phyloP scores from a whole-genome alignment of 1,140 invertebrate species.

The Eueides isabella region DNA sequence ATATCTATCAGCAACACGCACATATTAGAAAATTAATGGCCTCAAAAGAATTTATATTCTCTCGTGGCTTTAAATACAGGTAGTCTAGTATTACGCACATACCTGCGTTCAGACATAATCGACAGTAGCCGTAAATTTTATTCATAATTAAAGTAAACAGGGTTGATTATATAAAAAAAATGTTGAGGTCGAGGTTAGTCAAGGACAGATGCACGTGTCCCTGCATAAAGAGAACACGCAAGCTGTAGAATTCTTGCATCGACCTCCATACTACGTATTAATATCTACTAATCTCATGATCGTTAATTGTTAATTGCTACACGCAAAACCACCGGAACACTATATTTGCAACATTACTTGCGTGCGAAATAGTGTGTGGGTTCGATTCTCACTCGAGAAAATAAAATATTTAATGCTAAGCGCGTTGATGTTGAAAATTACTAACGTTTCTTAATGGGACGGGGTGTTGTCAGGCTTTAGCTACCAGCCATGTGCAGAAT shows the following conservation, averaged over 20 bases:
- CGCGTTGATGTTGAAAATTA: too few species aligned
- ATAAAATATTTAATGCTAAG: too few species aligned
- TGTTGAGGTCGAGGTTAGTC: constrained; percentile 10
- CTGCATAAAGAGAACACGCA: constrained; percentile 18
- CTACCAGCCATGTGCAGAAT: too few species aligned
- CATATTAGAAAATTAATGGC: not conserved
- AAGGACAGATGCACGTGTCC: constrained; percentile 16
- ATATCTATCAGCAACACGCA: not conserved
- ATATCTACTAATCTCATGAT: constrained; percentile 19
- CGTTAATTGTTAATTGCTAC: not conserved
- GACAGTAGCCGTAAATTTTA: not conserved
- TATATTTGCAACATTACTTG: constrained; percentile 26
- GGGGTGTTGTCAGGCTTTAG: too few species aligned
- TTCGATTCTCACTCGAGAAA: too few species aligned
- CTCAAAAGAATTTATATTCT: not conserved
- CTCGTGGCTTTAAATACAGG: not conserved
- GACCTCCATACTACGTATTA: not conserved
- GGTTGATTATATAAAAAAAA: constrained; percentile 15
- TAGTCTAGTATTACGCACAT: not conserved
- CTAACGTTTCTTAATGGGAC: too few species aligned
- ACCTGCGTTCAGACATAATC: not conserved
- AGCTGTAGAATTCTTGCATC: constrained; percentile 2
- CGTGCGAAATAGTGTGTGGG: constrained; percentile 6
- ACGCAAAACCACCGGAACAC: constrained; percentile 18
- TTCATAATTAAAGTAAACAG: not conserved